Base-by-base conservation (phyloP, 1,140 invertebrate species). In the Andrena cerasifolii region DNA sequence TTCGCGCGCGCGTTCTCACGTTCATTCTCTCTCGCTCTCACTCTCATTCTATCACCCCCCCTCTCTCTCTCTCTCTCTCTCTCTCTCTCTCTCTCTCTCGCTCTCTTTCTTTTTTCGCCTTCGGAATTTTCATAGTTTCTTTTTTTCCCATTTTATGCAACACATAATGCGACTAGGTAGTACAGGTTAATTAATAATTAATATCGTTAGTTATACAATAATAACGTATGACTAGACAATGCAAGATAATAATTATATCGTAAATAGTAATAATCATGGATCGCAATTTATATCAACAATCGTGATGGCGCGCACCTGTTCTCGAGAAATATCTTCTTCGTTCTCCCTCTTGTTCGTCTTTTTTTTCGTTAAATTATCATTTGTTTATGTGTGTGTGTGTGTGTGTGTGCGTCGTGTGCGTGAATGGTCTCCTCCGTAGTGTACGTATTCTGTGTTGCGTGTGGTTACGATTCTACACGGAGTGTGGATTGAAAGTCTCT, bases 161-260 rank as follows among this genome's bases (percentile, higher is more conserved):
- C 92, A 92, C 91, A 92, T 93, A 93, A 92, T 92, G 91, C 90
- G 91, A 92, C 91, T 93, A 93, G 91, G 90, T 92, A 92, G 88
- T 93, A 93, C 91, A 91, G 91, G 86, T 91, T 92, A 92, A 92
- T 92, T 91, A 92, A 92, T 92, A 92, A 92, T 91, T 92, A 92
- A 92, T 92, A 92, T 92, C 88, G 85, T 92, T 92, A 92, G 90
- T 92, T 92, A 92, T 92, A 92, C 89, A 92, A 92, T 92, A 91
- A 92, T 92, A 92, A 92, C 91, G 87, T 92, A 92, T 93, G 91
- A 91, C 91, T 92, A 93, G 92, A 93, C 91, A 93, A 93, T 92
- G 91, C 90, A 93, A 92, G 91, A 92, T 92, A 92, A 92, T 92
- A 92, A 93, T 93, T 92, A 92, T 92, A 92, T 92, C 86, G 87